Percentiles rank a stretch among this genome's conserved stretches.
Evolutionary conservation across 2,113 vertebrate genomes (phyloP).

Genomic region (Alosa alosa): DNA sequence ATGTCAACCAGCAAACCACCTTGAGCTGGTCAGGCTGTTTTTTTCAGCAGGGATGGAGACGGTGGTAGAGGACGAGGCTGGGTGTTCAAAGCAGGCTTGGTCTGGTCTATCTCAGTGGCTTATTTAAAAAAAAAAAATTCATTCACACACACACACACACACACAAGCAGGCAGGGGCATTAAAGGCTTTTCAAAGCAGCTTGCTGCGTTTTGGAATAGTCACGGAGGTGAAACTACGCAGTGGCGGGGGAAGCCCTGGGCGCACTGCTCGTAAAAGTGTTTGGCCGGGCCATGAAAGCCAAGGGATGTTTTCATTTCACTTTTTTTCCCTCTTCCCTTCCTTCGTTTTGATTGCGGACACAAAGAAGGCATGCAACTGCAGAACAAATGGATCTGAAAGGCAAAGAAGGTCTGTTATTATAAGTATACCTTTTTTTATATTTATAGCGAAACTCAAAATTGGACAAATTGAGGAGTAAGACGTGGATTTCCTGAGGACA

Average conservation of each 20-base stretch:
- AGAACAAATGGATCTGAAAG: slow-evolving; percentile 38
- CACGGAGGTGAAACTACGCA: slow-evolving; percentile 32
- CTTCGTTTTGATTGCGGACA: slow-evolving; percentile 36
- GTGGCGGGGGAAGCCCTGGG: slow-evolving; percentile 27
- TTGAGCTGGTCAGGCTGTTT: too few relatives aligned
- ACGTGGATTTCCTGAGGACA: slow-evolving; percentile 3
- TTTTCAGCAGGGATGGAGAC: too few relatives aligned
- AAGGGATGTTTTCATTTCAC: slow-evolving; percentile 47
- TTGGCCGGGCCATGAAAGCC: slow-evolving; percentile 35
- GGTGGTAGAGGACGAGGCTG: neutral
- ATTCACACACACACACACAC: slow-evolving; percentile 17
- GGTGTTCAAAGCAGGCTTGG: slow-evolving; percentile 18
- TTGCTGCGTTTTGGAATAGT: slow-evolving; percentile 25
- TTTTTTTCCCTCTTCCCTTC: slow-evolving; percentile 33
- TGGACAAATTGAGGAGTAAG: slow-evolving; percentile 3
- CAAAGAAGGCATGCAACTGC: slow-evolving; percentile 34
- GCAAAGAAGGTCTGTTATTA: slow-evolving; percentile 42
- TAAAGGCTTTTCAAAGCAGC: slow-evolving; percentile 36
- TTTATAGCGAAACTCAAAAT: neutral
- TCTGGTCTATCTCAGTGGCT: slow-evolving; percentile 26
- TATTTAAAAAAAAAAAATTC: slow-evolving; percentile 16
- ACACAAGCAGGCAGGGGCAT: slow-evolving; percentile 40
- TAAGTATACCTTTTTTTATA: slow-evolving; percentile 20
- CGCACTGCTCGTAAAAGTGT: slow-evolving; percentile 37
- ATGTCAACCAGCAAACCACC: too few relatives aligned